phyloP scores from a whole-genome alignment of 1,140 invertebrate genomes.

The Papilio xuthus region DNA sequence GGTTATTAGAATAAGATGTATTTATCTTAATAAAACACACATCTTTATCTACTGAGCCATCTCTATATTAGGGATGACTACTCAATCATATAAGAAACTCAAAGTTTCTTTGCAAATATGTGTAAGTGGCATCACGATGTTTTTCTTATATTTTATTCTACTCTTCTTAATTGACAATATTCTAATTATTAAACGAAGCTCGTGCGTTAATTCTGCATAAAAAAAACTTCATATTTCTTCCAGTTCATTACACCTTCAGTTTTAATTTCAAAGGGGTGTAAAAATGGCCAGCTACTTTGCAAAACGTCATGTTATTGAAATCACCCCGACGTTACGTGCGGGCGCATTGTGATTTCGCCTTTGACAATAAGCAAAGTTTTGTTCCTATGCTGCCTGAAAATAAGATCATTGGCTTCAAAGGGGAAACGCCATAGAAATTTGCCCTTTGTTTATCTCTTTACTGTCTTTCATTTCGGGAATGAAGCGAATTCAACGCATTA shows the following conservation, averaged over 20 bases:
- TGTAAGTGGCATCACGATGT: no score
- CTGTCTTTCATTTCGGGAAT: conserved; percentile 14
- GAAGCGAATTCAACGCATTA: conserved; percentile 18
- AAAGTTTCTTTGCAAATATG: no score
- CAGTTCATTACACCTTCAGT: neutral
- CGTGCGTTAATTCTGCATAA: neutral
- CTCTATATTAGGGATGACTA: no score
- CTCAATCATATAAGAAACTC: no score
- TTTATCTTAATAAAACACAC: neutral
- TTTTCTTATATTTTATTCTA: no score
- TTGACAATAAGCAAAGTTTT: conserved; percentile 37
- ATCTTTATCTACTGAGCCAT: neutral
- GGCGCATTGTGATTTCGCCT: conserved; percentile 24
- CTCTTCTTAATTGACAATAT: no score
- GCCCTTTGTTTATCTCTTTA: conserved; percentile 20
- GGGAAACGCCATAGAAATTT: conserved; percentile 24
- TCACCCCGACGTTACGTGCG: neutral
- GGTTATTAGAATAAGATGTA: neutral
- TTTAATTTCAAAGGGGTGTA: conserved; percentile 6
- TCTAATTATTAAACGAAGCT: neutral
- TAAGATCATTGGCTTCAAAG: conserved; percentile 38
- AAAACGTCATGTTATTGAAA: conserved; percentile 7
- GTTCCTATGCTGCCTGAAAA: conserved; percentile 28
- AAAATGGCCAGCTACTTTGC: conserved; percentile 23
- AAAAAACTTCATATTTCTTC: neutral